Evolutionary conservation across 2,797 vertebrate species (phyloP).

Genomic region (Haliaeetus vocifer): DNA sequence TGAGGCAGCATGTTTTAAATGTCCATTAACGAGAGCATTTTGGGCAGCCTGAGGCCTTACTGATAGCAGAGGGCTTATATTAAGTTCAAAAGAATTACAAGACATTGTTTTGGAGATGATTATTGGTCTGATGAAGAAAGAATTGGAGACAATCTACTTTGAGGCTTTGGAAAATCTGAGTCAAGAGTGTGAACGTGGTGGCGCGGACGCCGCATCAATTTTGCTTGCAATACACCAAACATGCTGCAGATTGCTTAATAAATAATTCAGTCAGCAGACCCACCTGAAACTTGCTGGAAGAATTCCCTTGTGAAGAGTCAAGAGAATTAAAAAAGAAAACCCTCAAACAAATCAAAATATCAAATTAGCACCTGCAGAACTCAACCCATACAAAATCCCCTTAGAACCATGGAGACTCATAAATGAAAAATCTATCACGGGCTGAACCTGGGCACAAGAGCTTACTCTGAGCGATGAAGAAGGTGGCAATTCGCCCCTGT

Average conservation of each 20-base stretch:
- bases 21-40: not conserved
- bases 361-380: not conserved
- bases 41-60: not conserved
- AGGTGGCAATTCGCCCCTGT: not conserved
- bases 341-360: not conserved
- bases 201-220: not conserved
- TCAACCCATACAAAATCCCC: not conserved
- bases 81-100: not conserved
- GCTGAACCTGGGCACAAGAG: not conserved
- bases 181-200: not conserved
- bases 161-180: not conserved
- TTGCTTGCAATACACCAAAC: not conserved
- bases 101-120: not conserved
- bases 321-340: not conserved
- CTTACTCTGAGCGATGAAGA: not conserved
- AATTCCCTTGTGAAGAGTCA: not conserved
- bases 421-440: not conserved
- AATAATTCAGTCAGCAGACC: not conserved
- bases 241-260: not conserved
- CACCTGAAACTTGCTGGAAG: not conserved
- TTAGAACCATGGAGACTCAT: not conserved
- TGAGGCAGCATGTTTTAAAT: not conserved
- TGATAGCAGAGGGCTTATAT: not conserved
- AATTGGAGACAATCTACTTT: not conserved
- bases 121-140: not conserved